Evolutionary conservation across 2,113 vertebrate genomes (phyloP), one percentile per base, ranked within the genome.

Genomic region (Protobothrops mucrosquamatus): DNA sequence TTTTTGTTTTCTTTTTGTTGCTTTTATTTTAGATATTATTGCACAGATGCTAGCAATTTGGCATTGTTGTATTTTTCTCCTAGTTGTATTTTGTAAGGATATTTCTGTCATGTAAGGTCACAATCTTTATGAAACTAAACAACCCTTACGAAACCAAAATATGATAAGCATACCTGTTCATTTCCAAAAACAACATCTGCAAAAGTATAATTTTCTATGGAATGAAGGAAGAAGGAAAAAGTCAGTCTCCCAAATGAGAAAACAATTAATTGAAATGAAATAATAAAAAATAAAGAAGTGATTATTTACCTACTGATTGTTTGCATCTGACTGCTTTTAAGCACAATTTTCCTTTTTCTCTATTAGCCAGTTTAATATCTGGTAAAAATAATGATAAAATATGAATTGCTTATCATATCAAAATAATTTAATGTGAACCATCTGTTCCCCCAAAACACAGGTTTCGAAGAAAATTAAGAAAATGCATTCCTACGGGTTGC

Each of bases 111-210:
- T 1, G 39, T 57, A 89, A 46, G 9, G 7, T 81, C 14, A 56
- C 29, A 56, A 7, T 87, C 10, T 24, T n/a, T 39, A 51, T 91
- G 61, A 43, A 18, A 81, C 20, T 11, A 29, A 55, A 48, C 34
- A 92, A 26, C 52, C 48, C 9, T 29, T 11, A 43, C 43, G 18
- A 34, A 81, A 88, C 20, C 51, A 85, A 92, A 90, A 52, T 23
- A 92, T 56, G 85, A 55, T 52, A 89, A 94, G 89, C 96, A 93
- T 98, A 99, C 99, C 98, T 98, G 98, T 94, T 99, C 99, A 85
- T 97, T 99, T 97, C 99, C 99, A 95, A 99, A 98, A 94, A 98
- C 98, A 89, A 99, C 98, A 95, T 99, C 99, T 94, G 99, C 98
- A 98, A 99, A 99, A 0, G 97, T 99, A 94, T 98, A 98, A 92